Conservation (phyloP, 2,113 vertebrate species). For the Halichoerus grypus region DNA sequence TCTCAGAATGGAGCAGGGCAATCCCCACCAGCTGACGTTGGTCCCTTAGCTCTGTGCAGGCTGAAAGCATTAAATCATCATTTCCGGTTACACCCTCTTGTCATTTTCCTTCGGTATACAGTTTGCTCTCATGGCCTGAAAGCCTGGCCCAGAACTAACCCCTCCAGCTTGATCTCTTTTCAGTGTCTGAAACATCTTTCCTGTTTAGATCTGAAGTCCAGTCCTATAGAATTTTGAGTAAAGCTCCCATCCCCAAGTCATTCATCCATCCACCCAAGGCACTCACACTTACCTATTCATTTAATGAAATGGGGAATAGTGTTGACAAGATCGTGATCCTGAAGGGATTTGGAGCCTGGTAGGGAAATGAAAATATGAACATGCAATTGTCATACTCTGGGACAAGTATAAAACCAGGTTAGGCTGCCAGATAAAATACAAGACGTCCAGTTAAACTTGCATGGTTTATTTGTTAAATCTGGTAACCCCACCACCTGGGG, state of each 20-base stretch:
- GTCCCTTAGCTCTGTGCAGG: not conserved
- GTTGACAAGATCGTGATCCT: not conserved
- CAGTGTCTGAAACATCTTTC: not conserved
- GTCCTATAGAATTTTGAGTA: not conserved
- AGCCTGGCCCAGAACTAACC: not conserved
- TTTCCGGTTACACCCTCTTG: not conserved
- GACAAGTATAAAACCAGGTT: not conserved
- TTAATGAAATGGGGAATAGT: not conserved
- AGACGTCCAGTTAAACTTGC: not conserved
- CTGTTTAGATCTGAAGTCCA: not conserved
- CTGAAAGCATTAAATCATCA: not conserved
- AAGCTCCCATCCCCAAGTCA: not conserved
- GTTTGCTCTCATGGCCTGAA: not conserved
- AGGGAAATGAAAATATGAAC: not conserved
- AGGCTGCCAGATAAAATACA: not conserved
- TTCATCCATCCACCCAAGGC: not conserved
- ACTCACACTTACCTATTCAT: not conserved
- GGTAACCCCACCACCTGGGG: not conserved
- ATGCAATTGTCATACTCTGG: not conserved
- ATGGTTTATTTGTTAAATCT: not conserved
- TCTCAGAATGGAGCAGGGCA: not conserved
- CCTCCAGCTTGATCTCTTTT: not conserved
- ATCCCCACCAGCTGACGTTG: too few species aligned
- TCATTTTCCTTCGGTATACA: not conserved
- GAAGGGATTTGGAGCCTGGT: not conserved